These are phyloP conservation scores for Stenurella melanura DNA, from an alignment of 2,888 invertebrate genomes.

Conservation along the genomic window DNA sequence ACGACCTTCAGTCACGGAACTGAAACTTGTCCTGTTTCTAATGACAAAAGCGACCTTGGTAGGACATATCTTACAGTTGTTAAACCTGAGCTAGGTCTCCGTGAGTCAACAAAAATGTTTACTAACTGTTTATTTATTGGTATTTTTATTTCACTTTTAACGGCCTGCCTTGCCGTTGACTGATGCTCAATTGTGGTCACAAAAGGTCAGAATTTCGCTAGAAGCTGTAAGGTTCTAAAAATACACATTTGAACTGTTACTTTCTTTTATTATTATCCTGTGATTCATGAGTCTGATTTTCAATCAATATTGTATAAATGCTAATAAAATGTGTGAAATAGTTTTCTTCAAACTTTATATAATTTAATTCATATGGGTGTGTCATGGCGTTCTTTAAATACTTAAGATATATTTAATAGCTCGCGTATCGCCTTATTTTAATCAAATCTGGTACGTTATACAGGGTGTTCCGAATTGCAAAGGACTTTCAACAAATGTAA, in stretches of 20 bases:
- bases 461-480: too few species aligned
- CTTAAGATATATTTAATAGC: too few species aligned
- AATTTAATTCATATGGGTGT: too few species aligned
- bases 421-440: too few species aligned
- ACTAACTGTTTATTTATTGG: constrained; percentile 19
- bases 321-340: background rate
- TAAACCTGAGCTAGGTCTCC: constrained; percentile 31
- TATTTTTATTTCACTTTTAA: background rate
- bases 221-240: constrained; percentile 12
- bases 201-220: constrained; percentile 8
- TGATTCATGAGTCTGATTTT: background rate
- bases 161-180: background rate
- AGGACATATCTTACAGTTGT: constrained; percentile 39
- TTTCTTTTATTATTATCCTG: background rate
- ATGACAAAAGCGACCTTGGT: constrained; percentile 49
- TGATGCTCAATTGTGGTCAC: background rate
- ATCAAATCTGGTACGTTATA: background rate
- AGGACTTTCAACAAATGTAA: too few species aligned
- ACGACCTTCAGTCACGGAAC: constrained; percentile 49
- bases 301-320: background rate
- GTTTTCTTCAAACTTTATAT: background rate
- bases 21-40: constrained; percentile 46
- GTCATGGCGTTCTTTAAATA: too few species aligned
- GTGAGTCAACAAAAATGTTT: constrained; percentile 42
- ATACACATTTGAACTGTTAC: background rate